These are phyloP conservation scores for Strigamia transsilvanica DNA, from an alignment of 2,888 invertebrate species.

Conservation along the genomic window DNA sequence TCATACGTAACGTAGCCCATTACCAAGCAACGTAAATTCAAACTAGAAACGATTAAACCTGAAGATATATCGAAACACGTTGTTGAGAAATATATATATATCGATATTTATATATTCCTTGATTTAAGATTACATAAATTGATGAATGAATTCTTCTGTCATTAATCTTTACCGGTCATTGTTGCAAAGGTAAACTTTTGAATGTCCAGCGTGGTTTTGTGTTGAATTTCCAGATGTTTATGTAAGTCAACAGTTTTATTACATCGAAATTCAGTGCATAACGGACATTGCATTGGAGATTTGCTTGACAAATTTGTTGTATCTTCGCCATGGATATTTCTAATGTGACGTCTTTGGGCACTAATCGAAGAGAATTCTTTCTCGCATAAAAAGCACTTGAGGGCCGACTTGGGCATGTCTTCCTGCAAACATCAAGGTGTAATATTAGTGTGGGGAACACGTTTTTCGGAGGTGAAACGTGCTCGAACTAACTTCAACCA, in stretches of 20 bases:
- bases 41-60: not conserved
- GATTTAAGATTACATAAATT: not conserved
- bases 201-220: constrained; percentile 16
- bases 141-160: not conserved
- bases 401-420: not conserved
- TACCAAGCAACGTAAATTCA: constrained; percentile 1
- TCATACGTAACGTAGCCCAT: not conserved
- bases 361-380: not conserved
- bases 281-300: not conserved
- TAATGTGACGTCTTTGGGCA: constrained; percentile 2
- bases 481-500: not conserved
- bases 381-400: constrained; percentile 10
- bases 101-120: not conserved
- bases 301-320: constrained; percentile 18
- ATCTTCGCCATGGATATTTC: not conserved
- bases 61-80: not conserved
- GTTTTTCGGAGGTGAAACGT: not conserved
- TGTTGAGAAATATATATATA: not conserved
- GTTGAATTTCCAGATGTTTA: not conserved
- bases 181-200: constrained; percentile 12
- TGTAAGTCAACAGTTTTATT: constrained; percentile 26
- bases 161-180: not conserved
- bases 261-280: constrained; percentile 21
- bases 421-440: not conserved
- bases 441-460: not conserved